Base-by-base conservation (phyloP, 2,888 invertebrate genomes). In the Diaperis boleti region DNA sequence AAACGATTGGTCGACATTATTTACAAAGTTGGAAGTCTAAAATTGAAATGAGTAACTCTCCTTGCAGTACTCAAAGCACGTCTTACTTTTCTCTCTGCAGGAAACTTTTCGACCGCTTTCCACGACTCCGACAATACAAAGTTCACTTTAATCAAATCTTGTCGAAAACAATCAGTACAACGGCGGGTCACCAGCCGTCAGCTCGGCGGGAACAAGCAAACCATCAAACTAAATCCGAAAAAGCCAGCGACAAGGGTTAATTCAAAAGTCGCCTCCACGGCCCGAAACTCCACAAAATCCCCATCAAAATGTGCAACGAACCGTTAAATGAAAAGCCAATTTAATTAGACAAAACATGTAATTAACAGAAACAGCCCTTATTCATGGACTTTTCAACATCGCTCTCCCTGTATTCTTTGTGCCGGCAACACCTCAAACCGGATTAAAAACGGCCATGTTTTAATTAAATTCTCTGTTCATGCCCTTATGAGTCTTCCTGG, bases 331-430 rank as follows among this genome's bases (percentile, higher is more conserved):
- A 76, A 78, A 76, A 76, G 75, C 76, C 77, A 77, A 78, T 77
- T 77, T 76, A 77, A 78, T 78, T 77, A 77, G 76, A 76, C 75
- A 75, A 78, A 78, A 77, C 77, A 74, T 68, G 76, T 76, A 76
- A 78, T 77, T 77, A 77, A 75, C 73, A 71, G 74, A 69, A 71
- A 69, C 68, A 69, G 67, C 71, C 66, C 64, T 54, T 69, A 71
- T 64, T 67, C 61, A 37, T 57, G 47, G 49, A 59, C 49, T 59
- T 49, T 59, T 49, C 41, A 29, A 15, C 22, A 42, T 13, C n/a
- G 22, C 35, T 18, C 20, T 52, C 39, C 14, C 26, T 39, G 37
- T 52, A 52, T 22, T 37, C 22, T 22, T 18, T 52, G 26, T 14
- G 41, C 22, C 54, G 29, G 31, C 39, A 55, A 26, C 31, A 39